Evolutionary conservation across 1,140 invertebrate genomes (phyloP).

Genomic region (Tetraneura akinire): DNA sequence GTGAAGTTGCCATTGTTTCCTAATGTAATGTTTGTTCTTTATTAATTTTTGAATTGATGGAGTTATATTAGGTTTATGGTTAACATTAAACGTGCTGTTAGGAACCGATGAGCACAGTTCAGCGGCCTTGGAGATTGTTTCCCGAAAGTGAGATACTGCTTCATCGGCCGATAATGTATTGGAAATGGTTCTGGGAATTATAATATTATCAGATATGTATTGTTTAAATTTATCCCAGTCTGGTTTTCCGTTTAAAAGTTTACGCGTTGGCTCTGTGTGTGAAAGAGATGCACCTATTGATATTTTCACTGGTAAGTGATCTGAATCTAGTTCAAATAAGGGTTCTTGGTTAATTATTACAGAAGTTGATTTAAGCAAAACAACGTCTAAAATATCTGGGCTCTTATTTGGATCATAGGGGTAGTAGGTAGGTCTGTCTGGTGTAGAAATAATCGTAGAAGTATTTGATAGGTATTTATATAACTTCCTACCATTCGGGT

Average conservation of each 20-base stretch:
- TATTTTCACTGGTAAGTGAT: background rate
- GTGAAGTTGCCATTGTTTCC: constrained; percentile 3
- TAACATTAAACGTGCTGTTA: background rate
- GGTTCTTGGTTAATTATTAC: constrained; percentile 1
- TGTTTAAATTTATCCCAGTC: no score
- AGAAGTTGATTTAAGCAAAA: background rate
- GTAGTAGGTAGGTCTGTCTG: background rate
- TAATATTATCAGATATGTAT: no score
- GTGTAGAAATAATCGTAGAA: background rate
- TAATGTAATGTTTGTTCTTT: constrained; percentile 15
- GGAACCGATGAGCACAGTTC: background rate
- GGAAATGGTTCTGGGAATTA: no score
- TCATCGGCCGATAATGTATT: no score
- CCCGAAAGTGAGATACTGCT: no score
- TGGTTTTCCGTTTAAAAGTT: background rate
- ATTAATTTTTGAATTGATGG: constrained; percentile 20
- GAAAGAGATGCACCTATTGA: background rate
- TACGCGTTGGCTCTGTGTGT: background rate
- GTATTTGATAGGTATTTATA: constrained; percentile 19
- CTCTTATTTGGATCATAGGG: background rate
- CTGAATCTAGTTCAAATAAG: background rate
- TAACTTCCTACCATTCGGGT: background rate
- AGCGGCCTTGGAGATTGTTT: no score
- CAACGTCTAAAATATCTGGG: constrained; percentile 12
- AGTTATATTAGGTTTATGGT: background rate